Evolutionary conservation across 2,113 vertebrate genomes (phyloP).

Genomic region (Cololabis saira): DNA sequence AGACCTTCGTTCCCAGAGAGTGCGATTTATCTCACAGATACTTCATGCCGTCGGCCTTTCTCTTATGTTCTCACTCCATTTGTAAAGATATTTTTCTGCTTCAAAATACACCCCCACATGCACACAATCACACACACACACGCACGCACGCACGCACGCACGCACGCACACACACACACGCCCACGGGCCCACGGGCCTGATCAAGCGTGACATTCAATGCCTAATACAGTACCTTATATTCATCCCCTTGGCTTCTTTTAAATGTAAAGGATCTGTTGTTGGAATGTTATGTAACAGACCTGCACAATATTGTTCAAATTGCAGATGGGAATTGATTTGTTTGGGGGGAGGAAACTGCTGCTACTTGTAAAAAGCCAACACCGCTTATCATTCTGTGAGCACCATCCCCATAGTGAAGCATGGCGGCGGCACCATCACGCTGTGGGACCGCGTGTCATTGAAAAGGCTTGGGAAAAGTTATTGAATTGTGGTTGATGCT

Average conservation of each 20-base stretch:
- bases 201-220: too few species aligned
- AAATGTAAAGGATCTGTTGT: too few species aligned
- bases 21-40: constrained; percentile 7
- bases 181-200: background rate
- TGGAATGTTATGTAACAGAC: too few species aligned
- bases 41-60: constrained; percentile 6
- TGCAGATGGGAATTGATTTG: too few species aligned
- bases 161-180: background rate
- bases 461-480: background rate
- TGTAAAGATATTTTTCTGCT: constrained; percentile 2
- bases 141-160: too few species aligned
- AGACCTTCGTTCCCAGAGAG: constrained; percentile 12
- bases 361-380: too few species aligned
- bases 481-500: too few species aligned
- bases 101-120: background rate
- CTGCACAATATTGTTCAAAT: too few species aligned
- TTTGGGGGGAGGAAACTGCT: too few species aligned
- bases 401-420: background rate
- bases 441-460: background rate
- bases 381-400: background rate
- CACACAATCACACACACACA: background rate
- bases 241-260: too few species aligned
- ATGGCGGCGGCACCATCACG: background rate
- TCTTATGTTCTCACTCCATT: constrained; percentile 16
- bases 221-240: too few species aligned